Base-by-base conservation (phyloP, 2,797 vertebrate species). In the Malacoctenus gilli region DNA sequence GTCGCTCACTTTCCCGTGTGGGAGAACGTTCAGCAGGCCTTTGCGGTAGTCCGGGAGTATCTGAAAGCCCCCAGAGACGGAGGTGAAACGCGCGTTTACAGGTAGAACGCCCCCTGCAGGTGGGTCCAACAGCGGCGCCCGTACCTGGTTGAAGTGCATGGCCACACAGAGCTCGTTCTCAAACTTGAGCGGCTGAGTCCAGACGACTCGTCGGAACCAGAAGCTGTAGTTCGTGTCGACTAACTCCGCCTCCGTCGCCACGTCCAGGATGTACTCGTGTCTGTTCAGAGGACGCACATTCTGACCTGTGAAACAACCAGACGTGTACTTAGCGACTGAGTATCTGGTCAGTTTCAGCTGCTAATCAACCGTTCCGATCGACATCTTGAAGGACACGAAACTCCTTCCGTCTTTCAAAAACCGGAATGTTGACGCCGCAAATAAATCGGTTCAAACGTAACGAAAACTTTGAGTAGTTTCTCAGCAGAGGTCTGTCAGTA, bases 151-250 rank as follows among this genome's bases (percentile, higher is more conserved):
- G 65, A 93, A 99, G 75, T 97, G 96, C 90, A 95, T 92, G 0
- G 93, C 93, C 46, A 98, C 94, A 0, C 91, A 95, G 2, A 98
- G 93, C 84, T 99, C 95, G 0, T 95, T 99, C 55, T 98, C 95
- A 0, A 96, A 98, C 79, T 94, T 96, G 48, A 99, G 93, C 0
- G 93, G 89, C 54, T 96, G 95, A 36, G 90, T 85, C 97, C 97
- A 98, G 73, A 98, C 92, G 32, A 98, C 92, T 0, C 96, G 93
- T 68, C 97, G 90, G 91, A 95, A 95, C 94, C 96, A 99, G 77
- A 98, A 95, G 78, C 91, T 94, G 90, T 94, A 96, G 85, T 73
- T 83, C 5, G 78, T 55, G 4, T 96, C 96, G 1, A 87, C 79
- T 4, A 68, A 52, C 82, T 97, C 96, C 0, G 93, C 93, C 86